A percentile compares a stretch with the other conserved stretches of the same genome.
phyloP scores from a whole-genome alignment of 2,113 vertebrate species.

The Willisornis vidua region DNA sequence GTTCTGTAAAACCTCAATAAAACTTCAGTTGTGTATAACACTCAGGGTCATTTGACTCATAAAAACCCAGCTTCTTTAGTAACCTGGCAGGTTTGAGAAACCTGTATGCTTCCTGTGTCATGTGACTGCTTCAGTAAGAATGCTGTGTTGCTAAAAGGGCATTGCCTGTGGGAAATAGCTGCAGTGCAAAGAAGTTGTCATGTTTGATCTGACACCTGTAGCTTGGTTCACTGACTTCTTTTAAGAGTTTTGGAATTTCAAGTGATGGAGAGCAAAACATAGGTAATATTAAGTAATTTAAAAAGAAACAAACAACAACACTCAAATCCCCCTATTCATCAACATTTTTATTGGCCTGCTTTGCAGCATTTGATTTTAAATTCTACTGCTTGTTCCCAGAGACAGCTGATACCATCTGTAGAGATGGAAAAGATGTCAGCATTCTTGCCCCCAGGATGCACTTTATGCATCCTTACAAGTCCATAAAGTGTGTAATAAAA shows the following conservation, averaged over 20 bases:
- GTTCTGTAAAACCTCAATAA: not conserved
- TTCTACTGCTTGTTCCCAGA: not conserved
- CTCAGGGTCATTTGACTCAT: not conserved
- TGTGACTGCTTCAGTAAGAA: not conserved
- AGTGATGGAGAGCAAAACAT: not conserved
- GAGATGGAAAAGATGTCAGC: not conserved
- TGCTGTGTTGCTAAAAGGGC: not conserved
- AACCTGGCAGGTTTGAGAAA: not conserved
- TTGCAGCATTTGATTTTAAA: not conserved
- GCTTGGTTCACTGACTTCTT: not conserved
- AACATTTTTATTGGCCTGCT: not conserved
- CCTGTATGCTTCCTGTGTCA: not conserved
- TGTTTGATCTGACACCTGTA: not conserved
- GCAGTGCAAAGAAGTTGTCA: not conserved
- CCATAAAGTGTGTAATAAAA: not conserved
- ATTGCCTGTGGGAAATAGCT: not conserved
- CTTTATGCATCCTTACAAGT: not conserved
- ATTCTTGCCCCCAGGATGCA: not conserved
- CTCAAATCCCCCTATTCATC: rapidly evolving
- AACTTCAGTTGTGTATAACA: not conserved
- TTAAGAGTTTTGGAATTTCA: not conserved
- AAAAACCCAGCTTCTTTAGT: not conserved
- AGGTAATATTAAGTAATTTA: not conserved
- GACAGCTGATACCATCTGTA: not conserved
- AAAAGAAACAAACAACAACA: not conserved